Evolutionary conservation across 2,113 vertebrate genomes (phyloP).

Genomic region (Crypturellus undulatus): DNA sequence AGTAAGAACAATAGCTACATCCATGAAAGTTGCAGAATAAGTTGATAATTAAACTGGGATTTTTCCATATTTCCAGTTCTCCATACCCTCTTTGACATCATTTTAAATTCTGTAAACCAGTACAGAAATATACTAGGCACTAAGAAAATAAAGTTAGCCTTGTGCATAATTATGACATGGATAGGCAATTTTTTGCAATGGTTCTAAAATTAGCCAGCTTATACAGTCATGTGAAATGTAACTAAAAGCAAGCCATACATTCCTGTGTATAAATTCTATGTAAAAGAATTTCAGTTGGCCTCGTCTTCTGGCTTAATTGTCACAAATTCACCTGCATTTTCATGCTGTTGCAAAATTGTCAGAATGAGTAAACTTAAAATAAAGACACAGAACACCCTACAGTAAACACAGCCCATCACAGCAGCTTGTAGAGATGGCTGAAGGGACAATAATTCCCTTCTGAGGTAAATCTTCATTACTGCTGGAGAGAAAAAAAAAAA

Average conservation of each 20-base stretch:
- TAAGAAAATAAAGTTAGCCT: neutral
- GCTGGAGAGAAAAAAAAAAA: no score
- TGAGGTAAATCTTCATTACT: neutral
- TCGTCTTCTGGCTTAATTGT: neutral
- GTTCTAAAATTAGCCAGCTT: neutral
- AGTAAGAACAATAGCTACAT: neutral
- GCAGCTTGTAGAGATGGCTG: neutral
- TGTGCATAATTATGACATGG: neutral
- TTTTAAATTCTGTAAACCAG: constrained; percentile 1
- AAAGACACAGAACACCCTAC: neutral
- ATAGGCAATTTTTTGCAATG: neutral
- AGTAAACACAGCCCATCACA: neutral
- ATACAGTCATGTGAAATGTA: neutral
- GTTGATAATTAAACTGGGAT: neutral
- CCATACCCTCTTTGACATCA: neutral
- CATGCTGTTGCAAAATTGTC: neutral
- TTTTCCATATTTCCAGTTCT: neutral
- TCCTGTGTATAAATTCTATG: neutral
- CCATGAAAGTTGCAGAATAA: neutral
- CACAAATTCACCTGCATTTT: neutral
- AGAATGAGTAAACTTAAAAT: constrained; percentile 13
- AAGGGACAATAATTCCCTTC: neutral
- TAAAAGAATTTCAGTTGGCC: neutral
- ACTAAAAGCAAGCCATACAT: neutral
- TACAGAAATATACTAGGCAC: neutral